phyloP scores from a whole-genome alignment of 2,888 invertebrate species.

The Meliscaeva auricollis region DNA sequence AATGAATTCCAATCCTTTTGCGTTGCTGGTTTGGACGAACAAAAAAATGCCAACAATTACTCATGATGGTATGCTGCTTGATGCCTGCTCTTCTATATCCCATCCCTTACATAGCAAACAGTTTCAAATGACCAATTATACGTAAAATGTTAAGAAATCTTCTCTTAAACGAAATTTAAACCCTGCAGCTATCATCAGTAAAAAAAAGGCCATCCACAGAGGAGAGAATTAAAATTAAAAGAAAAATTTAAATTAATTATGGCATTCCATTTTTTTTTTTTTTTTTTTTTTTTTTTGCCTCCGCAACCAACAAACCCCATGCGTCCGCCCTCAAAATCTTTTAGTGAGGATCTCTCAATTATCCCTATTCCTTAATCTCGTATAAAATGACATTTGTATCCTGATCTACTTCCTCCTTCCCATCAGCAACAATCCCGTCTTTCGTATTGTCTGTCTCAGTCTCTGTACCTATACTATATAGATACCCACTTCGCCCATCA shows the following conservation, averaged over 20 bases:
- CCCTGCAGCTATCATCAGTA: conserved; percentile 52
- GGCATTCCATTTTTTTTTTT: conserved; percentile 51
- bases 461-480: neutral
- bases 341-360: conserved; percentile 68
- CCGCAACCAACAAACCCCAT: conserved; percentile 12
- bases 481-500: conserved; percentile 2
- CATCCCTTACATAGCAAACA: conserved; percentile 52
- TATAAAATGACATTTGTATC: conserved; percentile 75
- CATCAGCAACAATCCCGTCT: neutral
- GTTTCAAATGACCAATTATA: conserved; percentile 76
- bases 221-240: conserved; percentile 68
- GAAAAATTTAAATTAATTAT: conserved; percentile 75
- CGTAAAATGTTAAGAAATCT: conserved; percentile 71
- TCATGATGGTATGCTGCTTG: conserved; percentile 49
- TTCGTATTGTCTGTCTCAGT: neutral
- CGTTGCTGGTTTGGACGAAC: conserved; percentile 3
- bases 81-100: conserved; percentile 40
- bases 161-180: conserved; percentile 68
- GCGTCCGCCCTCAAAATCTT: conserved; percentile 15
- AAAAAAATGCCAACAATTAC: conserved; percentile 66
- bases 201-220: conserved; percentile 34
- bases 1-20: conserved; percentile 71
- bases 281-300: neutral
- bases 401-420: conserved; percentile 64
- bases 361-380: conserved; percentile 73